Evolutionary conservation across 2,888 invertebrate species (phyloP).

Genomic region (Catocala fraxini): DNA sequence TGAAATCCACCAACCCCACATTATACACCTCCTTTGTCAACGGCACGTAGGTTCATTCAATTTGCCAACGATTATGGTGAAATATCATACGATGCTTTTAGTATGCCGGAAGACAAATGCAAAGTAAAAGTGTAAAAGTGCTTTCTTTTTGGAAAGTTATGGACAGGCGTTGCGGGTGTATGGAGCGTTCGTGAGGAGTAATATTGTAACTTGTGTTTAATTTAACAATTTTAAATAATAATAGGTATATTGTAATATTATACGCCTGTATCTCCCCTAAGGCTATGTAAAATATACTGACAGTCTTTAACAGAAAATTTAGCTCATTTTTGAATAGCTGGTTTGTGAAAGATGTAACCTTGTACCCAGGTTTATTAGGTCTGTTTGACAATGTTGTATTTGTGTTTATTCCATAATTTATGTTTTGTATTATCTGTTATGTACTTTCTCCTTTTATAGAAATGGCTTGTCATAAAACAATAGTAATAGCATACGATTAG

Average conservation of each 20-base stretch:
- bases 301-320: too few species aligned
- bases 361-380: too few species aligned
- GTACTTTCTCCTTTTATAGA: not conserved
- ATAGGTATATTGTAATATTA: too few species aligned
- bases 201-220: not conserved
- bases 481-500: not conserved
- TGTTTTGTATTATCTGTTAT: not conserved
- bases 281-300: too few species aligned
- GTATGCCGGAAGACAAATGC: constrained; percentile 11
- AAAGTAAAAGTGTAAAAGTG: constrained; percentile 16
- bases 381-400: not conserved
- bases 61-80: constrained; percentile 16
- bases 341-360: too few species aligned
- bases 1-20: constrained; percentile 1
- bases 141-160: constrained; percentile 5
- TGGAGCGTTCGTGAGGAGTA: too few species aligned
- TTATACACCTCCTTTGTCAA: constrained; percentile 3
- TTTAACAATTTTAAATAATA: not conserved
- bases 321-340: too few species aligned
- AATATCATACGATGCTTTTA: constrained; percentile 23
- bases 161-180: too few species aligned
- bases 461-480: not conserved
- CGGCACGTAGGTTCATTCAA: constrained; percentile 3
- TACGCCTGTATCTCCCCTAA: too few species aligned
- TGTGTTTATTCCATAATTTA: not conserved